A percentile compares a stretch with the other conserved stretches of the same genome.
Conservation (phyloP, 2,888 invertebrate species). For the Drosophila anceps region DNA sequence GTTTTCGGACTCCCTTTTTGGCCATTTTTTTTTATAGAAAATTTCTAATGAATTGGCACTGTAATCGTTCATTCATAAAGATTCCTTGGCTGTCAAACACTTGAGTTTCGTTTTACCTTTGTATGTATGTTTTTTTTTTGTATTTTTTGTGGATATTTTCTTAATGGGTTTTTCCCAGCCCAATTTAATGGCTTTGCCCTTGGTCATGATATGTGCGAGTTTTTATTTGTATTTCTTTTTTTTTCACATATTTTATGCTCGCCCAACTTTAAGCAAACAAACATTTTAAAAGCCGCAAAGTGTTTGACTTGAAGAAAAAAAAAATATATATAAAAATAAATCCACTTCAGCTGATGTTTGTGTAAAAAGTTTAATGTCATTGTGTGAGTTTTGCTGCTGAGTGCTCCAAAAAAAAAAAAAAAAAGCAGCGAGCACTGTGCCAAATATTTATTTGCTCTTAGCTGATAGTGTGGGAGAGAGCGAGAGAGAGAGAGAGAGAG, state of each 20-base stretch:
- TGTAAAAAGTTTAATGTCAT: slow-evolving; percentile 57
- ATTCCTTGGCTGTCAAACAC: slow-evolving; percentile 50
- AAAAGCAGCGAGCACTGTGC: slow-evolving; percentile 30
- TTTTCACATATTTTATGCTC: slow-evolving; percentile 24
- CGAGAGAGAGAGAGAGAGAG: not conserved
- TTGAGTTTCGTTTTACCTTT: slow-evolving; percentile 46
- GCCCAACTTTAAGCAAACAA: slow-evolving; percentile 60
- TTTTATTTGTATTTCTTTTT: slow-evolving; percentile 24
- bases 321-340: slow-evolving; percentile 26
- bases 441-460: slow-evolving; percentile 56
- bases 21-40: slow-evolving; percentile 11
- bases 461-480: slow-evolving; percentile 19
- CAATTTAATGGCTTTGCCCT: slow-evolving; percentile 36
- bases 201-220: slow-evolving; percentile 48
- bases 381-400: slow-evolving; percentile 54
- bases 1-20: slow-evolving; percentile 29
- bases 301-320: slow-evolving; percentile 26
- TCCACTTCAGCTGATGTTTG: slow-evolving; percentile 13
- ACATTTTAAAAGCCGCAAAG: slow-evolving; percentile 60
- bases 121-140: slow-evolving; percentile 2
- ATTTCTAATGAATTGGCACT: slow-evolving; percentile 73
- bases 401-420: slow-evolving; percentile 32
- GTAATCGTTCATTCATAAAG: slow-evolving; percentile 74
- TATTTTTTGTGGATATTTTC: slow-evolving; percentile 19
- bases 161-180: slow-evolving; percentile 57